Evolutionary conservation across 2,113 vertebrate genomes (phyloP).

Genomic region (Bos taurus): ARS-UCD2.0 NC_037334.1:79803501-79804000

Average conservation of each 20-base stretch:
- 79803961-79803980: background rate
- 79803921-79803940: background rate
- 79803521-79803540: background rate
- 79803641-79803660: background rate
- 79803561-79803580: accelerated
- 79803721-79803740: background rate
- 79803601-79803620: background rate
- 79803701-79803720: background rate
- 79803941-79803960: background rate
- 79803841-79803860: background rate
- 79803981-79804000: background rate
- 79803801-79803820: background rate
- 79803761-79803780: background rate
- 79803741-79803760: background rate
- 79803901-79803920: background rate
- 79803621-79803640: background rate
- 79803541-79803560: background rate
- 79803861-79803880: background rate
- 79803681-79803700: background rate
- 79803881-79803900: background rate
- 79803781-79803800: background rate
- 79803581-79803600: too few species aligned
- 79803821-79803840: background rate
- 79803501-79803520: background rate
- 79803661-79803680: background rate